A percentile compares a stretch with the other conserved stretches of the same genome.
Evolutionary conservation across 2,888 invertebrate genomes (phyloP).

Genomic region (Lathronympha strigana): DNA sequence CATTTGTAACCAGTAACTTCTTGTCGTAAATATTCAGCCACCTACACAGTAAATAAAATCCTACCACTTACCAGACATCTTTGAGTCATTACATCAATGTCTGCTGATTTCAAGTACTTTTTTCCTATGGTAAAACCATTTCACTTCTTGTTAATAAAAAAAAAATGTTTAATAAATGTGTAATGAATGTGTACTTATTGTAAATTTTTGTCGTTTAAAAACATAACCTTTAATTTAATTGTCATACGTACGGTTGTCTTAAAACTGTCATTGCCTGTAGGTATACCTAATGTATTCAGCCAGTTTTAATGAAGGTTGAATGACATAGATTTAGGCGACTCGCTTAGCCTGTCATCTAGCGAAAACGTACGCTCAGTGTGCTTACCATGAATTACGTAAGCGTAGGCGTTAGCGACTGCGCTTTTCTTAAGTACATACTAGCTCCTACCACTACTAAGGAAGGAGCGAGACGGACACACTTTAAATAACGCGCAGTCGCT

Average conservation of each 20-base stretch:
- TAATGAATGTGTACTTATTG: conserved; percentile 54
- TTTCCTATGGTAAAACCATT: conserved; percentile 57
- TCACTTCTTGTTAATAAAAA: conserved; percentile 59
- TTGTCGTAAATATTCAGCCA: neutral
- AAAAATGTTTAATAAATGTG: conserved; percentile 53
- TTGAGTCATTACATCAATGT: conserved; percentile 62
- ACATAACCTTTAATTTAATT: conserved; percentile 56
- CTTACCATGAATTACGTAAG: no score
- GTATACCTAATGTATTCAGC: conserved; percentile 7
- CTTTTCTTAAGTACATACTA: no score
- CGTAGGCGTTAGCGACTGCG: no score
- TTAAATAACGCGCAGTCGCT: no score
- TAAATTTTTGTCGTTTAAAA: conserved; percentile 60
- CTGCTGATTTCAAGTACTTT: conserved; percentile 49
- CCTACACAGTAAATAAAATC: neutral
- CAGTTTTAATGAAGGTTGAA: conserved; percentile 10
- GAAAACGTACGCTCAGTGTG: no score
- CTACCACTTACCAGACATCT: conserved; percentile 72
- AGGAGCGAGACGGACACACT: no score
- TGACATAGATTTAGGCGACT: neutral
- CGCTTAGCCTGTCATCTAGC: no score
- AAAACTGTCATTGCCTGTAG: conserved; percentile 10
- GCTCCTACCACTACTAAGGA: no score
- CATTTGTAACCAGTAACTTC: neutral
- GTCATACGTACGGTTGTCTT: conserved; percentile 15